phyloP scores from a whole-genome alignment of 2,888 invertebrate species.

The Cremastinae sp. region DNA sequence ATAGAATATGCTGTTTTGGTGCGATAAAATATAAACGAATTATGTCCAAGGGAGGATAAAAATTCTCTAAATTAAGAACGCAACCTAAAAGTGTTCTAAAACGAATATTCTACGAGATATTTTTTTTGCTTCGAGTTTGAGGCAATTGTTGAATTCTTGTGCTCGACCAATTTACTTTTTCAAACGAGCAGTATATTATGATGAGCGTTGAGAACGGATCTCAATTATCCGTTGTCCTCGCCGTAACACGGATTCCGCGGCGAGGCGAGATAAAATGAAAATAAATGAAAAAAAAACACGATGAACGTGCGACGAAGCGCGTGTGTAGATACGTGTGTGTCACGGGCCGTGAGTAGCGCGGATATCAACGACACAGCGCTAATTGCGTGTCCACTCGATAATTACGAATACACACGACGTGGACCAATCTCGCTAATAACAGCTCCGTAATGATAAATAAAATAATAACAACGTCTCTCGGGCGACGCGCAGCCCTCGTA shows the following conservation, averaged over 20 bases:
- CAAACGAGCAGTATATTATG: not conserved
- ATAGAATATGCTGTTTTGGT: no score
- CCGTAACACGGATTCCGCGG: conserved; percentile 54
- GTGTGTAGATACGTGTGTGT: conserved; percentile 3
- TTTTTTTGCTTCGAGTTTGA: not conserved
- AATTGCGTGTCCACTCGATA: conserved; percentile 69
- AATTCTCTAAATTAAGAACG: no score
- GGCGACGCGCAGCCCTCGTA: conserved; percentile 19
- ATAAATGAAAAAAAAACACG: no score
- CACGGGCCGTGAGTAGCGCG: conserved; percentile 38
- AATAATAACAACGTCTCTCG: conserved; percentile 39
- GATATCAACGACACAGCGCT: conserved; percentile 66
- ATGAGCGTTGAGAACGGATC: conserved; percentile 60
- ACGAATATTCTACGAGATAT: no score
- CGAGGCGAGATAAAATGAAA: conserved; percentile 18
- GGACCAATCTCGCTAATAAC: conserved; percentile 10
- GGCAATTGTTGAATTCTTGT: conserved; percentile 4
- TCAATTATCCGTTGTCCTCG: conserved; percentile 63
- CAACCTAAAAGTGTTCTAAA: no score
- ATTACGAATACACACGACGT: conserved; percentile 48
- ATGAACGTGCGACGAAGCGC: no score
- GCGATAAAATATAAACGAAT: no score
- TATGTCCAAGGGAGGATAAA: no score
- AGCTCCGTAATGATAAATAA: conserved; percentile 29
- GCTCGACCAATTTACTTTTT: conserved; percentile 1